Base-by-base conservation (phyloP, 2,888 invertebrate genomes). In the Euzetes globulus region DNA sequence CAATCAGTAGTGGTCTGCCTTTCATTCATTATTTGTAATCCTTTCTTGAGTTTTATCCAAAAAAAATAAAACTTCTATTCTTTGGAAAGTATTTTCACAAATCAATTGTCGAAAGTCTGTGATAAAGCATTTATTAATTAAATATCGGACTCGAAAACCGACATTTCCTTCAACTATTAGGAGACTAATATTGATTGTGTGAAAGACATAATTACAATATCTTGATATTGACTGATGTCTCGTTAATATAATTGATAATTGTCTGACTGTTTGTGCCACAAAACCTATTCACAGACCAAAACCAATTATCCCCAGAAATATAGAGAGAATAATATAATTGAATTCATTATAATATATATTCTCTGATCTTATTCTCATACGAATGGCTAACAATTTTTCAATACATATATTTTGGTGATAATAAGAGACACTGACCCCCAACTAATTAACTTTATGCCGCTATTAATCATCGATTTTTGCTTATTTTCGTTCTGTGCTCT, bases 201-300 rank as follows among this genome's bases (percentile, higher is more conserved):
- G 63, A 63, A 63, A 19, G 6, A 33, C 22, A 60, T 60, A 22
- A 60, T 60, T 22, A 60, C n/a, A 19, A n/a, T 52, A 7, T 19
- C 22, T 60, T 60, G 19, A n/a, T 63, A 27, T n/a, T 63, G 68
- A 68, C 68, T 41, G 68, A 68, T 68, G 13, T 17, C 22, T 68
- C 19, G 68, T 22, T 68, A 68, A 68, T 68, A 41, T 68, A 41
- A 68, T 68, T 68, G 68, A 68, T 68, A 68, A 68, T 68, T 68
- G 41, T 11, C 37, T 41, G 33, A 37, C 60, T 33, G 29, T 60
- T 29, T 19, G n/a, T n/a, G 15, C 22, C 60, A 60, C 17, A 33
- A 15, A n/a, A 41, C 37, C 13, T 22, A 1, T 68, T 7, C 9
- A 68, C 41, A 22, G 22, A 5, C 22, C 11, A 17, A 63, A 17